Evolutionary conservation across 1,140 invertebrate genomes (phyloP).

Genomic region (Nymphalis io): DNA sequence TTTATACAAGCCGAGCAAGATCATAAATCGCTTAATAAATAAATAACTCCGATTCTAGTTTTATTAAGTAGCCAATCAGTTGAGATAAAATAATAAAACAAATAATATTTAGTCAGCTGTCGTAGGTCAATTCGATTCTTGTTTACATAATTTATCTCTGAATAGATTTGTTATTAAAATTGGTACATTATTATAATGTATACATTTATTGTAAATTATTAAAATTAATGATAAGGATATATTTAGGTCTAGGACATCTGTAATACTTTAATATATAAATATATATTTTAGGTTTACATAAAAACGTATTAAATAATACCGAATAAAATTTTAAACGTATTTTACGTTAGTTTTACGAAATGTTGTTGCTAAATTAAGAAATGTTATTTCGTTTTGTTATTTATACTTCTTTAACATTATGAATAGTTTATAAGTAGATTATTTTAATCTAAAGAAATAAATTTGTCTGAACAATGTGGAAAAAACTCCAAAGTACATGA

Average conservation of each 20-base stretch:
- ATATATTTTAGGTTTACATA: neutral
- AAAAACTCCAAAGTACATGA: slow-evolving; percentile 46
- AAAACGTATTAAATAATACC: neutral
- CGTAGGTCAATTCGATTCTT: neutral
- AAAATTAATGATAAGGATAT: neutral
- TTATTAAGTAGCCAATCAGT: slow-evolving; percentile 8
- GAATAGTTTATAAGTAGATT: slow-evolving; percentile 38
- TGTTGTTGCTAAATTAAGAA: neutral
- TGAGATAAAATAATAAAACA: neutral
- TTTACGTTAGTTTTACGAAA: neutral
- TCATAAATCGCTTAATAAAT: slow-evolving; percentile 8
- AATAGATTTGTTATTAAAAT: neutral
- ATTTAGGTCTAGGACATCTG: too few species aligned
- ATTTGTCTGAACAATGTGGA: slow-evolving; percentile 33
- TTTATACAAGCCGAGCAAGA: slow-evolving; percentile 3
- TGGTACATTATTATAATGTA: neutral
- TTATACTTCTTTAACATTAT: slow-evolving; percentile 25
- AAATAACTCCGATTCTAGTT: slow-evolving; percentile 5
- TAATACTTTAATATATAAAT: too few species aligned
- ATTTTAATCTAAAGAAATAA: slow-evolving; percentile 8
- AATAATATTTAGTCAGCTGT: neutral
- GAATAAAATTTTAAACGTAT: neutral
- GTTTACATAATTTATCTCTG: neutral
- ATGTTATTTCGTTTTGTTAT: neutral
- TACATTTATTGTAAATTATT: neutral